Conservation (phyloP, 1,140 invertebrate species). For the Zaprionus africanus region DNA sequence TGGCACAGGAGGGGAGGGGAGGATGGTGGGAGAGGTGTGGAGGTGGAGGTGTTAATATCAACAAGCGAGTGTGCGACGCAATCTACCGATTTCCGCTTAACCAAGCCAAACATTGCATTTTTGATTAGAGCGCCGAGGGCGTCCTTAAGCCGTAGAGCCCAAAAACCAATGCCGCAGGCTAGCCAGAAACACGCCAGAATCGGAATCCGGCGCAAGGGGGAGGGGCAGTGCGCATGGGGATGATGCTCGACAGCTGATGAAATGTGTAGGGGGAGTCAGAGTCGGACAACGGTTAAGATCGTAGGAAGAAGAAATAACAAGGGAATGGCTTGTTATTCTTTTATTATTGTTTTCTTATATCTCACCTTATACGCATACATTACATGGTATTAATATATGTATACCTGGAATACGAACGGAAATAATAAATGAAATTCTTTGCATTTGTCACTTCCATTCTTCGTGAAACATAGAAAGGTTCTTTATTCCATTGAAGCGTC, state of each 20-base stretch:
- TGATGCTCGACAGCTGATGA: conserved; percentile 20
- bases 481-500: background rate
- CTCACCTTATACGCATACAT: background rate
- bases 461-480: background rate
- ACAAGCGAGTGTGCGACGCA: conserved; percentile 77
- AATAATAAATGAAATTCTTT: conserved; percentile 2
- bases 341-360: conserved; percentile 14
- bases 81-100: conserved; percentile 83
- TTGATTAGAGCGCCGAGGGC: conserved; percentile 69
- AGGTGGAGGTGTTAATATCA: conserved; percentile 69
- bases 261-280: conserved; percentile 7
- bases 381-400: background rate
- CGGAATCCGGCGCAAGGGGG: background rate
- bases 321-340: conserved; percentile 34
- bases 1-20: background rate
- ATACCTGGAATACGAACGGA: background rate
- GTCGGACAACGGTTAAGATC: conserved; percentile 26
- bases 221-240: background rate
- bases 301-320: conserved; percentile 32
- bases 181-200: conserved; percentile 26
- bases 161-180: conserved; percentile 53
- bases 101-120: conserved; percentile 83
- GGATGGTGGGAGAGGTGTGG: conserved; percentile 1
- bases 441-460: conserved; percentile 5
- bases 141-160: conserved; percentile 61